These are phyloP conservation scores for Pavo muticus DNA, from an alignment of 2,113 vertebrate genomes.

Conservation along the genomic window DNA sequence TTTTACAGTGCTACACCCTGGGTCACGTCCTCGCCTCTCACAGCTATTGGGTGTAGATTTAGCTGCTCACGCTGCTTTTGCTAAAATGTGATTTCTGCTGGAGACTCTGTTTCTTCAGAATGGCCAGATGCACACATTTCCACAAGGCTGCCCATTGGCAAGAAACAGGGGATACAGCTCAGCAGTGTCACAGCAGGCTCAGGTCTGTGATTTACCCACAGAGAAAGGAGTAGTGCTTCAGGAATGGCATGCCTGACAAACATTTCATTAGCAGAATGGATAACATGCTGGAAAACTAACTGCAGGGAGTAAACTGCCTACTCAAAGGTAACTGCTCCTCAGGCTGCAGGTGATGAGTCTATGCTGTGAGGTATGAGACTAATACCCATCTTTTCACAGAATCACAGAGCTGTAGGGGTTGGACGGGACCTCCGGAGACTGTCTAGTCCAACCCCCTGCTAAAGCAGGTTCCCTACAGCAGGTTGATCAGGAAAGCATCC, in stretches of 20 bases:
- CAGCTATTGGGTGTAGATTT: not conserved
- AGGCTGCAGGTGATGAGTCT: not conserved
- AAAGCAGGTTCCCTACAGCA: too few relatives aligned
- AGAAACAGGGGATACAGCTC: not conserved
- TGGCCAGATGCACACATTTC: accelerated
- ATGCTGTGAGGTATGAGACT: not conserved
- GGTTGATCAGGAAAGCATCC: too few relatives aligned
- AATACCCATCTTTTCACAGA: not conserved
- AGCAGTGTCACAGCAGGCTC: not conserved
- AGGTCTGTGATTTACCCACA: not conserved
- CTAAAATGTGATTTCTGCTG: not conserved
- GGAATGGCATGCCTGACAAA: not conserved
- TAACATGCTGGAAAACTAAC: not conserved
- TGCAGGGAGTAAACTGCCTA: not conserved
- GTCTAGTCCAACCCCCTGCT: too few relatives aligned
- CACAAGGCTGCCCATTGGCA: not conserved
- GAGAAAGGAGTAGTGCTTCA: not conserved
- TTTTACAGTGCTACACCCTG: not conserved
- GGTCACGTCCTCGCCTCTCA: not conserved
- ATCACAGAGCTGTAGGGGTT: too few relatives aligned
- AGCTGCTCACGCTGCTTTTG: not conserved
- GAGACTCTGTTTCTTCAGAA: not conserved
- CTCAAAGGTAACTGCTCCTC: accelerated
- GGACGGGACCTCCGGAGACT: too few relatives aligned
- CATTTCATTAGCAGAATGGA: not conserved